These are phyloP conservation scores for Nephrotoma appendiculata DNA, from an alignment of 2,888 invertebrate genomes.

Conservation along the genomic window DNA sequence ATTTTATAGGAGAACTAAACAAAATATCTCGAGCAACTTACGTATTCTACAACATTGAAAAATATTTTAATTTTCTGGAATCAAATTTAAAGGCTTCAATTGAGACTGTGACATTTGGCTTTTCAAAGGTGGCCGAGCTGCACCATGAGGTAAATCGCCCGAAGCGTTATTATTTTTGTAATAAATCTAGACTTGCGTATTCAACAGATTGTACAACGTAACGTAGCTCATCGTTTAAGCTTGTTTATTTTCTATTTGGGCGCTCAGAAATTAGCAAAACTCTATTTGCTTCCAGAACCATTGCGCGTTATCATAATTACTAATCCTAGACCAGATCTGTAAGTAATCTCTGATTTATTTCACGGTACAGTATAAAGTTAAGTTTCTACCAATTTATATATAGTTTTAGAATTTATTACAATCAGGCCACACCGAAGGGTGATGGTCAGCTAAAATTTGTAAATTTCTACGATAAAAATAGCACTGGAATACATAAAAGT, in stretches of 20 bases:
- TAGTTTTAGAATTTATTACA: slow-evolving; percentile 57
- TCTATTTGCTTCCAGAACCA: slow-evolving; percentile 23
- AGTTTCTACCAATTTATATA: slow-evolving; percentile 17
- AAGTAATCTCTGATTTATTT: slow-evolving; percentile 7
- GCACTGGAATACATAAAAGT: slow-evolving; percentile 43
- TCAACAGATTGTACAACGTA: slow-evolving; percentile 16
- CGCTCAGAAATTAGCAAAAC: slow-evolving; percentile 34
- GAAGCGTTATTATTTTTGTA: neutral
- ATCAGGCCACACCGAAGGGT: slow-evolving; percentile 47
- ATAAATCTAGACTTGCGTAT: neutral
- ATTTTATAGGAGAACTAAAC: slow-evolving; percentile 26
- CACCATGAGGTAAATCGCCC: slow-evolving; percentile 12
- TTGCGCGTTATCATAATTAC: slow-evolving; percentile 49
- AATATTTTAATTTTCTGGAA: slow-evolving; percentile 26
- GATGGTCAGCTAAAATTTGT: slow-evolving; percentile 44
- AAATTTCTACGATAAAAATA: slow-evolving; percentile 55
- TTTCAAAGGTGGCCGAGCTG: slow-evolving; percentile 23
- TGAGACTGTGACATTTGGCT: slow-evolving; percentile 28
- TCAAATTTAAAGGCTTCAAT: slow-evolving; percentile 22
- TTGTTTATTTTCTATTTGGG: slow-evolving; percentile 58
- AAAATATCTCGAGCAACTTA: slow-evolving; percentile 22
- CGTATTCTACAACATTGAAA: slow-evolving; percentile 23
- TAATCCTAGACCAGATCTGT: slow-evolving; percentile 32
- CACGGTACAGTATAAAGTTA: neutral
- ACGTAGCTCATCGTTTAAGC: slow-evolving; percentile 24